A percentile compares a stretch with the other conserved stretches of the same genome.
phyloP scores from a whole-genome alignment of 2,113 vertebrate species.

The Corythornis madagascariensis region DNA sequence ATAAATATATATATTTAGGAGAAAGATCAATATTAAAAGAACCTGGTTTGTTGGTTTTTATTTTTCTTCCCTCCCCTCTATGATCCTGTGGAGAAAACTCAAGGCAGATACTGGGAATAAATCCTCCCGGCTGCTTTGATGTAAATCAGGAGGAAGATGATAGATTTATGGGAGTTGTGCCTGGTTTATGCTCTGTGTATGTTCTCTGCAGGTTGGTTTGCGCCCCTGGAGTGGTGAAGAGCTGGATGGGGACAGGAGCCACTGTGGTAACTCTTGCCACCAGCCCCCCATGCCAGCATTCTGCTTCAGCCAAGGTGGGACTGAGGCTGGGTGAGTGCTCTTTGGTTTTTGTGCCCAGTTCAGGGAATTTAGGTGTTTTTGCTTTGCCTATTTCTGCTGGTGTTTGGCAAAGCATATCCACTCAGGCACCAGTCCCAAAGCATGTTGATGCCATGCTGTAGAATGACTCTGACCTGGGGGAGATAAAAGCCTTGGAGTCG shows the following conservation, averaged over 20 bases:
- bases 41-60: background rate
- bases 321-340: background rate
- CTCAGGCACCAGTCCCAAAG: fast-evolving
- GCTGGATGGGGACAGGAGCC: background rate
- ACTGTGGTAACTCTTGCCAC: background rate
- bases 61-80: background rate
- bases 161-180: background rate
- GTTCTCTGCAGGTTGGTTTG: background rate
- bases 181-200: background rate
- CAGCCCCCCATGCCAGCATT: fast-evolving
- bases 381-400: background rate
- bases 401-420: fast-evolving
- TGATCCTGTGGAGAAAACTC: background rate
- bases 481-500: background rate
- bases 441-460: fast-evolving
- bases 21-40: conserved; percentile 1
- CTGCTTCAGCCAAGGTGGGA: background rate
- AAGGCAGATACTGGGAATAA: background rate
- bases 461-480: background rate
- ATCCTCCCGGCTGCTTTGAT: background rate
- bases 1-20: background rate
- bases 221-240: background rate
- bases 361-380: background rate
- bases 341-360: background rate
- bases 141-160: conserved; percentile 10